Base-by-base conservation (phyloP, 2,797 vertebrate species). In the Hipposideros larvatus region DNA sequence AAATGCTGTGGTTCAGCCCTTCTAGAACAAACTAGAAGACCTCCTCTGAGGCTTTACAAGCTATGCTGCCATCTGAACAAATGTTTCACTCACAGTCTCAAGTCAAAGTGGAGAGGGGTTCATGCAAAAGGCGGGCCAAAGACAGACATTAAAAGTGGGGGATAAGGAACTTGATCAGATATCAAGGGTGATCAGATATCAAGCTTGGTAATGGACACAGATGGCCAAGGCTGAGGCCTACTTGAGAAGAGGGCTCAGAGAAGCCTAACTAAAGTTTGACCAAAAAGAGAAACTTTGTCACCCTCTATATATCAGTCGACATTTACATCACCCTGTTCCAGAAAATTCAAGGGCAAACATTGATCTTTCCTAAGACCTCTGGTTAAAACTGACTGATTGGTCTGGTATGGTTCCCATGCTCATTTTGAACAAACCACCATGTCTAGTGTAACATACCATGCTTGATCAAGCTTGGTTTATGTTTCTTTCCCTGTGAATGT, bases 21-120 rank as follows among this genome's bases (percentile, higher is more conserved):
- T 85, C 26, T 2, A 48, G 63, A 87, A 90, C 91, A 63, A 93
- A 90, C 41, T 90, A 43, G 43, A 94, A 88, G 68, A 63, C 57
- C 22, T 89, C 61, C 21, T 74, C 53, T 21, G 71, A 88, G 74
- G 41, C 9, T 65, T 46, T 83, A 63, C 59, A 85, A 75, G 16
- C 59, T 84, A 65, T 15, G 21, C 71, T 85, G 55, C 71, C 71
- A 71, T 79, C 86, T 79, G 61, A 97, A 84, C 75, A 70, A 55
- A 63, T 28, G 37, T 95, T 87, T 94, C n/a, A 65, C 18, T 90
- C 68, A 48, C 31, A 77, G 48, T 70, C 46, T n/a, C 53, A 80
- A 88, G 53, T 90, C 65, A 93, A 94, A 73, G 21, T 19, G 21
- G 59, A 57, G 26, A 71, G 4, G 16, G 65, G 57, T 65, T 83